Percentiles rank a stretch among this genome's conserved stretches.
phyloP scores from a whole-genome alignment of 2,113 vertebrate species.

The Prochilodus magdalenae region DNA sequence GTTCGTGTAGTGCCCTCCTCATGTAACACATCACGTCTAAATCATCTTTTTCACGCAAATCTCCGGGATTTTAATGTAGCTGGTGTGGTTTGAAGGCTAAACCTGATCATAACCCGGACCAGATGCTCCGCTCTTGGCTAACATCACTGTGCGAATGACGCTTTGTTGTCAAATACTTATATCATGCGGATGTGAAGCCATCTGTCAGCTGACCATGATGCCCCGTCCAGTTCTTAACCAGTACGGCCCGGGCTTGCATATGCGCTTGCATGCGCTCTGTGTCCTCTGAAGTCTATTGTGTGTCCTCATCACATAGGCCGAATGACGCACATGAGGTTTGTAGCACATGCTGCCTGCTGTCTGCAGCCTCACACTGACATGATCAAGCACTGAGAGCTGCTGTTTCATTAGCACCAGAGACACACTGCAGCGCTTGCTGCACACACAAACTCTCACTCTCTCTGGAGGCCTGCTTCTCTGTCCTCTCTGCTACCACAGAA shows the following conservation, averaged over 20 bases:
- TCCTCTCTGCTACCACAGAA: constrained; percentile 1
- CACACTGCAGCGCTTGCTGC: not conserved
- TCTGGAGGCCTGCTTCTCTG: not conserved
- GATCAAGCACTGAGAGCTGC: constrained; percentile 26
- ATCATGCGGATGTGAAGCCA: constrained; percentile 26
- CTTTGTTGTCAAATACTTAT: constrained; percentile 11
- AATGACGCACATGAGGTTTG: constrained; percentile 6
- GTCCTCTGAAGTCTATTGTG: not conserved
- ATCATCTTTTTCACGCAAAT: not conserved
- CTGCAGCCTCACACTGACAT: constrained; percentile 15
- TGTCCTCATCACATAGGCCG: constrained; percentile 20
- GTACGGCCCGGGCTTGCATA: not conserved
- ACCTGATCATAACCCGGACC: not conserved
- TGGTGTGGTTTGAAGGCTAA: not conserved
- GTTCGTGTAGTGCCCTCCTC: too few relatives aligned
- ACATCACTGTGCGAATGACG: not conserved
- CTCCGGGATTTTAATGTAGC: not conserved
- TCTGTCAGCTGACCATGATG: constrained; percentile 33
- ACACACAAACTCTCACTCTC: not conserved
- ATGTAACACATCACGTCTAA: not conserved
- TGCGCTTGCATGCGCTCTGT: not conserved
- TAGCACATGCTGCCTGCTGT: constrained; percentile 20
- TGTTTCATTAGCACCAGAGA: constrained; percentile 37
- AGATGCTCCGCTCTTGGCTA: constrained; percentile 13
- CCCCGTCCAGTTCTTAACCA: not conserved